Evolutionary conservation across 2,797 vertebrate species (phyloP), one percentile per base, ranked within the genome.

Genomic region (Esox masquinongy): DNA sequence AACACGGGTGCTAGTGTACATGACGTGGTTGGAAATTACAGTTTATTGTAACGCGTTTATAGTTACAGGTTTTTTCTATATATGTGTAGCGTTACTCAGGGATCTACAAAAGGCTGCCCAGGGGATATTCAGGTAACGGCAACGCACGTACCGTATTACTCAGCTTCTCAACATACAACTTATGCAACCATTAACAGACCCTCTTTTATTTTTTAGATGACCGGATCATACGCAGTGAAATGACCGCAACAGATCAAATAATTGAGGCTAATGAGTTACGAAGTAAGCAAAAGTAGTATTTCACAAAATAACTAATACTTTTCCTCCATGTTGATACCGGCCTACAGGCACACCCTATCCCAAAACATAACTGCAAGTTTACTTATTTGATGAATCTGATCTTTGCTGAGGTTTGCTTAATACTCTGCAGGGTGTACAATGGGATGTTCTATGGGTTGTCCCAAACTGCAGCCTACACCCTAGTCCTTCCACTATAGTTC

Each of bases 201-300:
- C 19, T 24, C 3, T 29, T 76, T 4, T 77, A 2, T 80, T 75
- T 84, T 80, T 68, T 67, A 93, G 91, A 79, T 59, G 79, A 88
- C 24, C 86, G 26, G 15, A 73, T 81, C 9, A 78, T 79, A 9
- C 69, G 34, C 4, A 77, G 36, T 24, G 88, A 88, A 39, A 81
- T 74, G 79, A 90, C 90, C 2, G 91, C 90, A 7, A 95, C 94
- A 94, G 92, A 94, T 77, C 88, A 87, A 75, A 95, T 95, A 70
- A 94, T 94, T 64, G 89, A 90, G 85, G 75, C 86, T 5, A 95
- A 94, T 72, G 92, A 93, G 80, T 77, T 87, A 14, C 86, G 91
- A 82, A 83, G 94, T 93, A 82, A 85, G 77, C 56, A 59, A 59
- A 22, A 43, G 5, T 6, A 7, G 39, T 43, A 43, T 43, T 43